Percentiles rank a stretch among this genome's conserved stretches.
Evolutionary conservation across 92 coral and sea anemone genomes (phyloP).

Genomic region (Umimayanthus kanabou): DNA sequence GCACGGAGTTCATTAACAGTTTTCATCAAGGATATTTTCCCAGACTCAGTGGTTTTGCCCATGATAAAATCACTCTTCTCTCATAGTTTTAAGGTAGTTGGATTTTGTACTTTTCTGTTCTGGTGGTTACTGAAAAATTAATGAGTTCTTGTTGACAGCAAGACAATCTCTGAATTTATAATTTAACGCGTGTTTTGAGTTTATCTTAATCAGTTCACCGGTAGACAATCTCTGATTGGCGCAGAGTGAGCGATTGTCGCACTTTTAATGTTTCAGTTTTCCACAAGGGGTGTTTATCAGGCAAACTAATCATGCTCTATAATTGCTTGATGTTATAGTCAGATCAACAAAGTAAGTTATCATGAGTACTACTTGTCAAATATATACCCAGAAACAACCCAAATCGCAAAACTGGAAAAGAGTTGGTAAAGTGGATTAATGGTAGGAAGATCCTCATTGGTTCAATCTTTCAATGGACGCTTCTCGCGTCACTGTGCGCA

Average conservation of each 20-base stretch:
- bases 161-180: constrained; percentile 17
- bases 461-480: constrained; percentile 19
- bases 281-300: neutral
- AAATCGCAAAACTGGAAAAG: neutral
- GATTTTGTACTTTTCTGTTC: constrained; percentile 37
- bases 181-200: constrained; percentile 16
- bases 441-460: constrained; percentile 20
- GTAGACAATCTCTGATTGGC: constrained; percentile 37
- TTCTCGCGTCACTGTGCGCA: constrained; percentile 30
- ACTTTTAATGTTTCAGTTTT: neutral
- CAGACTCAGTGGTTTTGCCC: constrained; percentile 15
- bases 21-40: neutral
- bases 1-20: neutral
- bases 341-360: neutral
- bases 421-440: too few relatives aligned
- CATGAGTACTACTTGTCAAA: neutral
- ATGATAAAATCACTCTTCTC: constrained; percentile 9
- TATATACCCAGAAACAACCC: neutral
- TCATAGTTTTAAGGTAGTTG: constrained; percentile 6
- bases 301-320: neutral
- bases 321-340: neutral
- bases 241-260: neutral
- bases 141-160: constrained; percentile 23
- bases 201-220: neutral
- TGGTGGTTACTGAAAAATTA: constrained; percentile 39